Evolutionary conservation across 2,888 invertebrate genomes (phyloP).

Genomic region (Metacarcinus magister): DNA sequence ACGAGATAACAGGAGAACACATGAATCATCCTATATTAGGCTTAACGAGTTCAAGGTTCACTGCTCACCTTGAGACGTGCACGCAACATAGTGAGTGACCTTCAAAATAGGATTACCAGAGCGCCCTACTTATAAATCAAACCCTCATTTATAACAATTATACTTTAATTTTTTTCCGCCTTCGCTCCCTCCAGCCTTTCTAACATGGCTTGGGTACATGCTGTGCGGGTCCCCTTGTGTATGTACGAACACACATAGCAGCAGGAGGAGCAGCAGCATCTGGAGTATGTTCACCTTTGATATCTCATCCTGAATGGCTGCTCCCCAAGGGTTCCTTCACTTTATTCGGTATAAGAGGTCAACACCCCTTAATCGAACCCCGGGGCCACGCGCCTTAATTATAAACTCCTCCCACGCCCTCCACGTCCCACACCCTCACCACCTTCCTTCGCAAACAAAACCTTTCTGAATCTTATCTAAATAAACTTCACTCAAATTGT

Average conservation of each 20-base stretch:
- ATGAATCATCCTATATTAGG: background rate
- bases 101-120: too few species aligned
- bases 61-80: background rate
- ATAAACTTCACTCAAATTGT: background rate
- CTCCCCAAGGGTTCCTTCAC: background rate
- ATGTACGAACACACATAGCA: background rate
- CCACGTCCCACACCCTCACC: background rate
- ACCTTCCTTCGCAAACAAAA: background rate
- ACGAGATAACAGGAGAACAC: background rate
- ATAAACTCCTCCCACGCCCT: constrained; percentile 1
- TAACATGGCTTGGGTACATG: background rate
- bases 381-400: background rate
- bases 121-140: too few species aligned
- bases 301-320: background rate
- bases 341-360: background rate
- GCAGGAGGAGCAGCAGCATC: background rate
- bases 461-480: background rate
- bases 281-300: background rate
- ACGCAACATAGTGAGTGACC: background rate
- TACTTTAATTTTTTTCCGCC: too few species aligned
- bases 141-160: too few species aligned
- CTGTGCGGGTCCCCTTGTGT: background rate
- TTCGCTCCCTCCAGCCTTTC: too few species aligned
- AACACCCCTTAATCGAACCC: background rate
- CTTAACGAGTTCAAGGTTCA: background rate